Percentiles rank a stretch among this genome's conserved stretches.
phyloP scores from a whole-genome alignment of 2,113 vertebrate species.

The Amazona guildingii region DNA sequence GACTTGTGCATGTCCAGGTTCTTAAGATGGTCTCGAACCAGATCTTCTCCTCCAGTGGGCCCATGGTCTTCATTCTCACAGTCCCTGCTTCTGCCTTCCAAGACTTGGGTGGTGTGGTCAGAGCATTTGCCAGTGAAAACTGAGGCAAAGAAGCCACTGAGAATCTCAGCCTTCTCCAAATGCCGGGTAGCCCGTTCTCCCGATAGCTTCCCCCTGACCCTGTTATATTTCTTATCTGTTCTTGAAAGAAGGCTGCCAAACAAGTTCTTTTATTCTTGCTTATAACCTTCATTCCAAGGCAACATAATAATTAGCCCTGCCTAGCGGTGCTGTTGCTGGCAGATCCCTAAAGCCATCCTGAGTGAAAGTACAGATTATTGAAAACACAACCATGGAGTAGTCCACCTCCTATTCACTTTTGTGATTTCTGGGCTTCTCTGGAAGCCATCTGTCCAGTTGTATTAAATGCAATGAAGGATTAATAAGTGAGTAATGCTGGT shows the following conservation, averaged over 20 bases:
- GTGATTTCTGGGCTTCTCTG: neutral
- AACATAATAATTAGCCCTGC: neutral
- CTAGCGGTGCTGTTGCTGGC: neutral
- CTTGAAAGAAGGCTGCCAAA: neutral
- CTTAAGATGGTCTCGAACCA: no score
- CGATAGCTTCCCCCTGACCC: no score
- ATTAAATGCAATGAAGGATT: neutral
- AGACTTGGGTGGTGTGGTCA: no score
- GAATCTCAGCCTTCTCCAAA: no score
- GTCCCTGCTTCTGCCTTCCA: no score
- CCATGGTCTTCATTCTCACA: no score
- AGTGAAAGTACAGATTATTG: neutral
- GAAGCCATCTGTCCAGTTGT: neutral
- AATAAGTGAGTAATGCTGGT: neutral
- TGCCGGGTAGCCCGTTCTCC: no score
- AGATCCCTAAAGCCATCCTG: neutral
- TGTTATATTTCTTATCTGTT: neutral
- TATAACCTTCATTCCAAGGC: neutral
- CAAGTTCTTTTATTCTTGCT: neutral
- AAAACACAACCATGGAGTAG: neutral
- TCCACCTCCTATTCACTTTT: neutral
- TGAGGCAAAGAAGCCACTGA: no score
- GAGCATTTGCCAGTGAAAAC: no score
- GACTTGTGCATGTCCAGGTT: no score
- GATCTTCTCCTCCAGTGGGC: no score